Conservation (phyloP, 1,140 invertebrate species). For the Scaptodrosophila lebanonensis region DNA sequence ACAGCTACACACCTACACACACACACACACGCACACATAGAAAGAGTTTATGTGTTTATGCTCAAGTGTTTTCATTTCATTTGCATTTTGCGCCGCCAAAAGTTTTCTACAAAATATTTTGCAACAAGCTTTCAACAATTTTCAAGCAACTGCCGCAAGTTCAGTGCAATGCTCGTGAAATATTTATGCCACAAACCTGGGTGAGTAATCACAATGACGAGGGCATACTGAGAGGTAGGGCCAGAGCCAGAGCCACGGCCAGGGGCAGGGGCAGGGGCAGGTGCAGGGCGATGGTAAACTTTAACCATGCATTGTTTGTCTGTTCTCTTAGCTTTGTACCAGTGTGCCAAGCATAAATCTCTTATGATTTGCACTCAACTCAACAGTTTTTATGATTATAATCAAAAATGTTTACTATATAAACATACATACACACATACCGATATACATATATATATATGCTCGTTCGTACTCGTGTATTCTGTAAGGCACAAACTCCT, state of each 20-base stretch:
- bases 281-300: too few species aligned
- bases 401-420: slow-evolving; percentile 12
- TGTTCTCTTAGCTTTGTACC: slow-evolving; percentile 26
- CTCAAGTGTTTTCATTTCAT: slow-evolving; percentile 67
- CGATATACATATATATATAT: too few species aligned
- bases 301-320: background rate
- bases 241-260: too few species aligned
- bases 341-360: too few species aligned
- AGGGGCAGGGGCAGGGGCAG: too few species aligned
- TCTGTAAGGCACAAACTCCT: too few species aligned
- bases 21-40: too few species aligned
- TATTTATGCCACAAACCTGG: slow-evolving; percentile 29
- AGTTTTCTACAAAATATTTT: slow-evolving; percentile 44
- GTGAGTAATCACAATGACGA: too few species aligned
- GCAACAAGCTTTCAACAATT: slow-evolving; percentile 50
- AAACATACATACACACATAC: background rate
- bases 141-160: background rate
- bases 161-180: slow-evolving; percentile 34
- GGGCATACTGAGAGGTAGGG: too few species aligned
- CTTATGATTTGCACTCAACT: slow-evolving; percentile 36
- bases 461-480: too few species aligned
- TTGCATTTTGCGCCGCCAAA: slow-evolving; percentile 57
- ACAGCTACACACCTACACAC: too few species aligned
- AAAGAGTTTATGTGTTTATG: slow-evolving; percentile 44
- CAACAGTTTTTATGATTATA: slow-evolving; percentile 21